Evolutionary conservation across 2,113 vertebrate species (phyloP).

Genomic region (Oplegnathus fasciatus): DNA sequence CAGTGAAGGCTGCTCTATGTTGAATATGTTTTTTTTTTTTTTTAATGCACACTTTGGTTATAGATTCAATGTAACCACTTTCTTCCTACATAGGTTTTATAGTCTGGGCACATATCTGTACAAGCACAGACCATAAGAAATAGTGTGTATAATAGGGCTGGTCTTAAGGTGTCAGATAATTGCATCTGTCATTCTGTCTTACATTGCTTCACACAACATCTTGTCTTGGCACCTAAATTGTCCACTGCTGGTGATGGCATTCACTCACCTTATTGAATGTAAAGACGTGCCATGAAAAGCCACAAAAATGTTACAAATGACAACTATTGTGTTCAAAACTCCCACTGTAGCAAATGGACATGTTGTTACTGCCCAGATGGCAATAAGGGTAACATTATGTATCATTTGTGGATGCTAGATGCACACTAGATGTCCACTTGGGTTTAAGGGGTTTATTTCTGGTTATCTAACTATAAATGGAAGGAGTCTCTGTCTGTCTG

Average conservation of each 20-base stretch:
- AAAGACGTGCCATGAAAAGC: slow-evolving; percentile 18
- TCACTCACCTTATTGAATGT: slow-evolving; percentile 38
- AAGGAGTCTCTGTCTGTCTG: too few relatives aligned
- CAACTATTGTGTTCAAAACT: neutral
- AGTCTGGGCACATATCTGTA: neutral
- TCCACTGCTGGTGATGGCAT: slow-evolving; percentile 21
- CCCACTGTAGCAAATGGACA: neutral
- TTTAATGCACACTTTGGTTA: neutral
- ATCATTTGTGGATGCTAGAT: neutral
- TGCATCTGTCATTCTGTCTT: slow-evolving; percentile 34
- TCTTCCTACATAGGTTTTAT: neutral
- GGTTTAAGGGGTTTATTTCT: neutral
- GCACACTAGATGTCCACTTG: neutral
- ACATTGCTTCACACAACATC: slow-evolving; percentile 5
- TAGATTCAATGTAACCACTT: neutral
- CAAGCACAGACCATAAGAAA: neutral
- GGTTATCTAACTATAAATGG: too few relatives aligned
- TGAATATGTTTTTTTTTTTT: neutral
- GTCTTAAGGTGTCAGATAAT: slow-evolving; percentile 33
- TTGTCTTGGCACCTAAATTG: slow-evolving; percentile 42
- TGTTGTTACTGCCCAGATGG: neutral
- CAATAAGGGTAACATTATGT: neutral
- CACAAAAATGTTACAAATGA: neutral
- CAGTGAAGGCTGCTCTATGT: neutral
- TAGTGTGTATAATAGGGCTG: neutral